Conservation (phyloP, 2,888 invertebrate genomes). For the Lasioglossum villosulum region DNA sequence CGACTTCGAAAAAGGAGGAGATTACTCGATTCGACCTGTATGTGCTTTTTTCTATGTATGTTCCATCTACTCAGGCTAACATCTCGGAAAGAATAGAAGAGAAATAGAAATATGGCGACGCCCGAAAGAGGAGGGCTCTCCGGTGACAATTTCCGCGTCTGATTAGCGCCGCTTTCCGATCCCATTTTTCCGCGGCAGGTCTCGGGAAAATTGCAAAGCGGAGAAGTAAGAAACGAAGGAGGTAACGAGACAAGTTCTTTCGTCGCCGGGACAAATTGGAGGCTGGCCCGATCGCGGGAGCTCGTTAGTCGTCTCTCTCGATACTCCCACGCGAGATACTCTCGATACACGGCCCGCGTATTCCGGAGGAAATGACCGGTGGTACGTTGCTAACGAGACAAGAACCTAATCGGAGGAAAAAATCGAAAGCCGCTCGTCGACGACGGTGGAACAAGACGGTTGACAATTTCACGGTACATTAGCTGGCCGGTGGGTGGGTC, state of each 20-base stretch:
- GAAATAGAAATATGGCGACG: neutral
- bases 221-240: neutral
- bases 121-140: neutral
- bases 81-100: neutral
- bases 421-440: constrained; percentile 19
- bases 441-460: constrained; percentile 54
- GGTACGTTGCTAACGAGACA: constrained; percentile 56
- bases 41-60: too few relatives aligned
- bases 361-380: constrained; percentile 50
- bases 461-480: constrained; percentile 83
- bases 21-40: too few relatives aligned
- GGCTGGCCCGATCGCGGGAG: constrained; percentile 25
- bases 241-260: constrained; percentile 30
- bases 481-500: constrained; percentile 75
- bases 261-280: constrained; percentile 57
- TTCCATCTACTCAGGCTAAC: neutral
- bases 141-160: neutral
- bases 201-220: neutral
- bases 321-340: constrained; percentile 43
- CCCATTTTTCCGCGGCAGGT: neutral
- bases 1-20: too few relatives aligned
- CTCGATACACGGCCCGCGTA: constrained; percentile 18
- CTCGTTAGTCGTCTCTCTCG: constrained; percentile 64
- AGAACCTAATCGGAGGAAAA: constrained; percentile 12
- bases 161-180: neutral